Conservation (phyloP, 2,797 vertebrate genomes). For the Labeo calbasu region DNA sequence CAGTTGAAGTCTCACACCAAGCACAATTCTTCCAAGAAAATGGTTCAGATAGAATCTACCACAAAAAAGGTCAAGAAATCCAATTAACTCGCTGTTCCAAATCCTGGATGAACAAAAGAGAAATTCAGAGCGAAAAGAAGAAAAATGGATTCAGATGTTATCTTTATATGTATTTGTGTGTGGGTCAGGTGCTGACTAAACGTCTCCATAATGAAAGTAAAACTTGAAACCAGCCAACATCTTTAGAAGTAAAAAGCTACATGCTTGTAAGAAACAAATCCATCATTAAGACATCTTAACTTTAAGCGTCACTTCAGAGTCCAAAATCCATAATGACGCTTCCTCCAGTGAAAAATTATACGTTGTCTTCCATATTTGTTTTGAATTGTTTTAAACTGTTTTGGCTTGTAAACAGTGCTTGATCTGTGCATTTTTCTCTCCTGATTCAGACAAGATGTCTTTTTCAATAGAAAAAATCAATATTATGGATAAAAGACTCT, state of each 20-base stretch:
- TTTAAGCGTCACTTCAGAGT: neutral
- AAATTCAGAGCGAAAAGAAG: neutral
- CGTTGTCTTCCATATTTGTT: neutral
- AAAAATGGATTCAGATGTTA: neutral
- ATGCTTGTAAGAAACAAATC: neutral
- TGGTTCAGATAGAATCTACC: neutral
- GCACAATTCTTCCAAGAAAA: neutral
- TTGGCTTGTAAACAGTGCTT: neutral
- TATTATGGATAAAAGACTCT: neutral
- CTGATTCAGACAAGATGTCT: neutral
- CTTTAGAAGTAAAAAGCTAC: neutral
- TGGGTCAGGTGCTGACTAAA: neutral
- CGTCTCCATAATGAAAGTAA: neutral
- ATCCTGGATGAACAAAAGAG: slow-evolving; percentile 9
- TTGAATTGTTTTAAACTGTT: neutral
- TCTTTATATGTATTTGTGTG: neutral
- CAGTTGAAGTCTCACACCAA: neutral
- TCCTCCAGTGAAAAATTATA: neutral
- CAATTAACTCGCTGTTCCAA: neutral
- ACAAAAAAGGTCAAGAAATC: neutral
- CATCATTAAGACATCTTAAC: neutral
- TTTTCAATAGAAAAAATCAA: neutral
- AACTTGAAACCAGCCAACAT: neutral
- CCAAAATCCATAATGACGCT: neutral
- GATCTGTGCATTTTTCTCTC: neutral